Evolutionary conservation across 37 sponge, comb jelly and placozoan species (phyloP), one percentile per base, ranked within the genome.

Genomic region (Cliona cf. orientalis): DNA sequence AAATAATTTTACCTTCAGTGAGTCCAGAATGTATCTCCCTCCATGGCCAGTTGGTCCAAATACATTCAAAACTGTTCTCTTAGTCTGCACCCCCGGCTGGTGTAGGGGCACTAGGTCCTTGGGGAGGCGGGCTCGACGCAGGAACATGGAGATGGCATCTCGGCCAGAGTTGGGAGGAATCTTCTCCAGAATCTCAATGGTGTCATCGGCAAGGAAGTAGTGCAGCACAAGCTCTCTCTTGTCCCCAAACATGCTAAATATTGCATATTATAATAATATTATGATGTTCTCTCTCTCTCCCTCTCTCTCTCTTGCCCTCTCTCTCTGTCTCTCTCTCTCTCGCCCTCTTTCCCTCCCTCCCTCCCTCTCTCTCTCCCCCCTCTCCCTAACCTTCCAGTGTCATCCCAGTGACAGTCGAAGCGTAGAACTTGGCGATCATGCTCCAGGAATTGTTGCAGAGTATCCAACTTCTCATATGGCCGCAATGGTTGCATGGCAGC

Each of bases 201-300:
- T 98, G 72, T 96, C 96, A 83, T 98, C 97, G 44, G 99, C 99
- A 41, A 98, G 85, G 80, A 91, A 96, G 71, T 96, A 98, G 76
- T 98, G 99, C 35, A 98, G 88, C 23, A 83, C 90, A 82, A 98
- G 45, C 75, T 93, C 94, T 11, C 92, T 80, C 0, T 62, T 64
- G 33, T 98, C 99, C 0, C 99, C 99, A 91, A 98, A 98, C 91
- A 96, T 94, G 60, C 93, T 95, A 31, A 32, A 64, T n/a, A 64
- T 64, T 25, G 53, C 14, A 14, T 49, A 49, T 19, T 49, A 14
- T 49, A 22, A 6, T 61, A 26, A 61, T n/a, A 25, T 61, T 61
- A 28, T 61, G 63, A 26, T 61, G 63, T 9, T 61, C 12, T n/a
- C 17, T 22, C 23, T 23, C 42, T 5, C 42, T n/a, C n/a, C n/a